These are phyloP conservation scores for Sternarchorhynchus goeldii DNA, from an alignment of 2,797 vertebrate species.

Conservation along the genomic window DNA sequence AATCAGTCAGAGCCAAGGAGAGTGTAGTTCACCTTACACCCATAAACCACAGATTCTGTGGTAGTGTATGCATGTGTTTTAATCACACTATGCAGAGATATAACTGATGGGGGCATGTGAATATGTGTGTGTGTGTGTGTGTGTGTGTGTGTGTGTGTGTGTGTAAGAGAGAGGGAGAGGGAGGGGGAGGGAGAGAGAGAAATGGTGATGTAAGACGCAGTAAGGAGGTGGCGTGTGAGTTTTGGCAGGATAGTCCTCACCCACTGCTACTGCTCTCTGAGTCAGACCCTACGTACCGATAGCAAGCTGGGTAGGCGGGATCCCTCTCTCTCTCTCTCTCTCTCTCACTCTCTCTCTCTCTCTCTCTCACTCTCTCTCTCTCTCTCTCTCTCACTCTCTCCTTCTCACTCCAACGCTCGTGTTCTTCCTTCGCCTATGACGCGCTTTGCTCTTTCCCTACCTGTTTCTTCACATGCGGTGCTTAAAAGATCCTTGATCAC, in stretches of 20 bases:
- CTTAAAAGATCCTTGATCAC: slow-evolving; percentile 40
- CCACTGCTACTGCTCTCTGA: slow-evolving; percentile 55
- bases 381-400: slow-evolving; percentile 21
- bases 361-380: slow-evolving; percentile 30
- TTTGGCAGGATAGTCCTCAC: slow-evolving; percentile 59
- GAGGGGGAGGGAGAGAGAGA: too few species aligned
- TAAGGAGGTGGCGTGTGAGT: slow-evolving; percentile 53
- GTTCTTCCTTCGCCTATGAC: slow-evolving; percentile 18
- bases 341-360: slow-evolving; percentile 42
- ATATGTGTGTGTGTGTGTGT: background rate
- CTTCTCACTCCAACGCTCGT: background rate
- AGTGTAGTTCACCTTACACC: slow-evolving; percentile 23
- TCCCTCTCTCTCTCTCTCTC: slow-evolving; percentile 51
- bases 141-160: slow-evolving; percentile 4
- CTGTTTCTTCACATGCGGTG: slow-evolving; percentile 46
- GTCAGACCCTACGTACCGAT: slow-evolving; percentile 44
- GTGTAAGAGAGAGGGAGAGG: too few species aligned
- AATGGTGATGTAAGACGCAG: slow-evolving; percentile 49
- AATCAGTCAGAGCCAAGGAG: background rate
- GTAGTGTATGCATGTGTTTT: slow-evolving; percentile 7
- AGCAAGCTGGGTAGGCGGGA: slow-evolving; percentile 56
- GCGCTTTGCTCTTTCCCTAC: slow-evolving; percentile 36
- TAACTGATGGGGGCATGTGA: slow-evolving; percentile 32
- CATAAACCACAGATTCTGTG: slow-evolving; percentile 17
- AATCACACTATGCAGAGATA: slow-evolving; percentile 34